Evolutionary conservation across 2,888 invertebrate species (phyloP), one percentile per base, ranked within the genome.

Genomic region (Cantharis rufa): DNA sequence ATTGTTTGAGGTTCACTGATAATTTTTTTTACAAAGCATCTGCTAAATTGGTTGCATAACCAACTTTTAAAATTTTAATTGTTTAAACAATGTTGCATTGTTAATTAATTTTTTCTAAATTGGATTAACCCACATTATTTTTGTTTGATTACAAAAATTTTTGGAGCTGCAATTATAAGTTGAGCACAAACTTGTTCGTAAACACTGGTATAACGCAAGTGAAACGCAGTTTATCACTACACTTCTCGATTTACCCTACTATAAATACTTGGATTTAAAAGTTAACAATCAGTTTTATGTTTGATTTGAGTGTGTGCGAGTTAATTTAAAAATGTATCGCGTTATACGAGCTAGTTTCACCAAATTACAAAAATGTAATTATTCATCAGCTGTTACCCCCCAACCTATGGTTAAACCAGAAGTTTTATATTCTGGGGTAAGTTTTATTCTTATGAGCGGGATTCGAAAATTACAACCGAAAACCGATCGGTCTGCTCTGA

Each of bases 401-500:
- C 90, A 91, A 61, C 94, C 94, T 0, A 91, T 93, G 79, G 90
- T 89, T 2, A 91, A 91, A 81, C 95, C 95, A 1, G 92, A 94
- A 81, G 90, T 95, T 80, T 88, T 94, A n/a, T 95, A 95, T 84
- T 93, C 94, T 13, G 95, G 95, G 83, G 95, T 93, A 89, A 92
- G 91, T 90, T 27, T 63, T 18, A 15, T 61, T 61, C 13, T 28
- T n/a, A 28, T 28, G 3, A 28, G 28, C 10, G 28, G 2, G 28
- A 28, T 28, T 28, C 28, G 16, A 16, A n/a, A n/a, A n/a, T n/a
- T n/a, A n/a, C n/a, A n/a, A n/a, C n/a, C n/a, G n/a, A n/a, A n/a
- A n/a, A n/a, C n/a, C n/a, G n/a, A n/a, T n/a, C n/a, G n/a, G n/a
- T n/a, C n/a, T n/a, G n/a, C n/a, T n/a, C n/a, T n/a, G n/a, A n/a